Conservation (phyloP, 2,888 invertebrate species). For the Neoaliturus tenellus region DNA sequence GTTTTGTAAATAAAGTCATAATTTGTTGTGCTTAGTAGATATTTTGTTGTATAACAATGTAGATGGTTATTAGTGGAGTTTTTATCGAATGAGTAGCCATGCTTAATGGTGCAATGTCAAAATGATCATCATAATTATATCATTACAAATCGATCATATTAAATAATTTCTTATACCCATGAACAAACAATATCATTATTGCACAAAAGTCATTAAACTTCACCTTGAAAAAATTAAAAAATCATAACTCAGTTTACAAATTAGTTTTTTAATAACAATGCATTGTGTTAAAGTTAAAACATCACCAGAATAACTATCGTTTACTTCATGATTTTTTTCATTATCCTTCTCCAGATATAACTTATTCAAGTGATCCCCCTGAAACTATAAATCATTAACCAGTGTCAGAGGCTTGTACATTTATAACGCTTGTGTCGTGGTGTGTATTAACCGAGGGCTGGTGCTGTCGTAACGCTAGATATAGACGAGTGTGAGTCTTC, state of each 20-base stretch:
- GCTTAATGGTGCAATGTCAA: background rate
- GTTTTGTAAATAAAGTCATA: background rate
- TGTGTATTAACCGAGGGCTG: conserved; percentile 49
- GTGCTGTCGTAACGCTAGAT: conserved; percentile 74
- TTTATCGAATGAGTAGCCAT: background rate
- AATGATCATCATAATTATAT: background rate
- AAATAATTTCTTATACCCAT: no score
- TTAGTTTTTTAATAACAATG: no score
- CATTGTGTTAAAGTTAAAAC: no score
- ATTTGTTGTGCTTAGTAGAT: background rate
- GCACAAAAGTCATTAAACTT: no score
- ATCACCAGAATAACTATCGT: no score
- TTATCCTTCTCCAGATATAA: no score
- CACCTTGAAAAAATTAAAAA: no score
- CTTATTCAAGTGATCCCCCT: no score
- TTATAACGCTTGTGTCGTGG: background rate
- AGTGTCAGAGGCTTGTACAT: background rate
- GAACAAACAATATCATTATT: no score
- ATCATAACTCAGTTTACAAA: no score
- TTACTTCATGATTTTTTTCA: no score
- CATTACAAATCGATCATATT: background rate
- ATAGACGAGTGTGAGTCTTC: conserved; percentile 82
- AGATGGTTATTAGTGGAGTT: background rate
- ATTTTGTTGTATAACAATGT: background rate
- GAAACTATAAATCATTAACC: no score